Evolutionary conservation across 2,113 vertebrate genomes (phyloP).

Genomic region (Paramisgurnus dabryanus): DNA sequence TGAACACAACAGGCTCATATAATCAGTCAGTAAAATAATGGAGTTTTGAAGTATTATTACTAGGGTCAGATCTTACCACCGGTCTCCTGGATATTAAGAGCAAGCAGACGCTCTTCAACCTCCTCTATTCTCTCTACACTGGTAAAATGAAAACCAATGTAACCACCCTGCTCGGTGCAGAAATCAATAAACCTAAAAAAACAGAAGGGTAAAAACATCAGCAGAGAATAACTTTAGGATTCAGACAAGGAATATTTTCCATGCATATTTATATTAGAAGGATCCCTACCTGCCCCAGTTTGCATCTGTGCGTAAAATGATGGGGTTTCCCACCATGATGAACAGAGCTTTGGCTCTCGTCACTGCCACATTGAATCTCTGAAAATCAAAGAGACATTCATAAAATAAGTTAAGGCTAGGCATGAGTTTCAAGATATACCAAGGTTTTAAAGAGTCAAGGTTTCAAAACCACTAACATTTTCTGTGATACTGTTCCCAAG

Average conservation of each 20-base stretch:
- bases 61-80: constrained; percentile 62
- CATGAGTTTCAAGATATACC: too few species aligned
- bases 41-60: not conserved
- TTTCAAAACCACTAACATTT: too few species aligned
- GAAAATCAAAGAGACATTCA: constrained; percentile 21
- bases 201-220: not conserved
- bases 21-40: not conserved
- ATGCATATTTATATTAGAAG: not conserved
- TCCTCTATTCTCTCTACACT: constrained; percentile 42
- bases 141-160: constrained; percentile 65
- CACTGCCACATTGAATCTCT: constrained; percentile 94
- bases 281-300: constrained; percentile 79
- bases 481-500: too few species aligned
- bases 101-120: constrained; percentile 47
- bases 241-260: not conserved
- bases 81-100: constrained; percentile 55
- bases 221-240: not conserved
- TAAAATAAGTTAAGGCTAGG: not conserved
- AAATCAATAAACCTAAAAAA: constrained; percentile 80
- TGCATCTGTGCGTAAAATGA: constrained; percentile 76
- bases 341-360: constrained; percentile 91
- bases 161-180: constrained; percentile 76
- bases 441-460: too few species aligned
- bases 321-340: constrained; percentile 89
- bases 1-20: not conserved